Base-by-base conservation (phyloP, 35 echinoderm and acorn worm species). In the Holothuria glaberrima region DNA sequence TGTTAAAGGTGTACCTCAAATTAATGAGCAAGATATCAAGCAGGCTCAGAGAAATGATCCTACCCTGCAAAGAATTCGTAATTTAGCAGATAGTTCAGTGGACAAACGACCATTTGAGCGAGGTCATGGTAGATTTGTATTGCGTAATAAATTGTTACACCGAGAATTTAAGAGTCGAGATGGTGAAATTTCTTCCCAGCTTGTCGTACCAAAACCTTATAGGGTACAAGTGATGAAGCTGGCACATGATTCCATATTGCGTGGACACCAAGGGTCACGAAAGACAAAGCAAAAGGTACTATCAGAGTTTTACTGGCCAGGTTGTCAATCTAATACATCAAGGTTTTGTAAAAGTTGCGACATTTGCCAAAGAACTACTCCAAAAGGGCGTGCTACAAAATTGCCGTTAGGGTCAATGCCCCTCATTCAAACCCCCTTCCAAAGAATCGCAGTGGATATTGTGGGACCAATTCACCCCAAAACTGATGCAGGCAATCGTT, bases 401-500 rank as follows among this genome's bases (percentile, higher is more conserved):
- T 59, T 88, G 12, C 86, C 86, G n/a, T 64, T 88, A 69, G 60
- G 86, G 20, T 12, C 62, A 14, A 88, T 64, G 64, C 86, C 86
- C 12, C 25, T 88, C 17, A 74, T 88, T 31, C 63, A 88, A n/a
- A 44, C 25, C 21, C 86, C 86, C 6, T 88, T 88, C 41, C 62
- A 73, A 30, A 71, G 65, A 64, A 58, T 88, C 9, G 86, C 86
- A n/a, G n/a, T n/a, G n/a, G n/a, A n/a, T n/a, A n/a, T n/a, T n/a
- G n/a, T n/a, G n/a, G n/a, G n/a, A n/a, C 88, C 88, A 57, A 80
- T 90, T 5, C 12, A 50, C 6, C 88, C 87, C 13, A 70, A 32
- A 6, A 89, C 87, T 4, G 86, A 89, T 25, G 89, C 31, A 13
- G 75, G 87, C 5, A 93, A 93, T 83, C 56, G 76, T 10, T 93